A percentile compares a stretch with the other conserved stretches of the same genome.
These are phyloP conservation scores for Eueides isabella DNA, from an alignment of 1,140 invertebrate genomes.

Conservation along the genomic window DNA sequence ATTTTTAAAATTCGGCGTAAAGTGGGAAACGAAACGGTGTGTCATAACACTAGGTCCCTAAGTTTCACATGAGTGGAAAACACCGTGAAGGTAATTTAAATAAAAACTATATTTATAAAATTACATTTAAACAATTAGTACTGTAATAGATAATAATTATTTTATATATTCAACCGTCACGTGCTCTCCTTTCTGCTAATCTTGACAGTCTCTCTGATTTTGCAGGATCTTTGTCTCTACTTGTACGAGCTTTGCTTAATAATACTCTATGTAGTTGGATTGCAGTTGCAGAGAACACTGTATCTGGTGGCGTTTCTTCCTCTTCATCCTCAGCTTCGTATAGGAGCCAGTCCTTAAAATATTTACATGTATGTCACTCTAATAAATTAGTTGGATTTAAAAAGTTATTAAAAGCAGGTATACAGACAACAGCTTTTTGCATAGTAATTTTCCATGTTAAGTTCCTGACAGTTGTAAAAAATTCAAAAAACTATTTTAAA, in stretches of 20 bases:
- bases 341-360: constrained; percentile 56
- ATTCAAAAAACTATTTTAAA: too few species aligned
- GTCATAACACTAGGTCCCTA: too few species aligned
- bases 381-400: background rate
- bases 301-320: constrained; percentile 47
- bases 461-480: too few species aligned
- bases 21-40: too few species aligned
- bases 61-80: too few species aligned
- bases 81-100: too few species aligned
- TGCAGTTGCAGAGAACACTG: constrained; percentile 79
- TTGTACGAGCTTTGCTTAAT: constrained; percentile 63
- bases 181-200: constrained; percentile 79
- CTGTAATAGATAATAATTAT: background rate
- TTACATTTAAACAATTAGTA: too few species aligned
- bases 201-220: constrained; percentile 75
- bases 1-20: too few species aligned
- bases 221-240: constrained; percentile 58
- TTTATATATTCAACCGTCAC: constrained; percentile 68
- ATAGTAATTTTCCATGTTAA: too few species aligned
- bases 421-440: too few species aligned
- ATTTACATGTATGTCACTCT: background rate
- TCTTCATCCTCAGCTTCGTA: constrained; percentile 50
- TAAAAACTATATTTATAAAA: too few species aligned
- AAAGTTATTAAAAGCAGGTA: too few species aligned
- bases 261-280: constrained; percentile 76